phyloP scores from a whole-genome alignment of 2,797 vertebrate species.

The Gymnocypris eckloni region DNA sequence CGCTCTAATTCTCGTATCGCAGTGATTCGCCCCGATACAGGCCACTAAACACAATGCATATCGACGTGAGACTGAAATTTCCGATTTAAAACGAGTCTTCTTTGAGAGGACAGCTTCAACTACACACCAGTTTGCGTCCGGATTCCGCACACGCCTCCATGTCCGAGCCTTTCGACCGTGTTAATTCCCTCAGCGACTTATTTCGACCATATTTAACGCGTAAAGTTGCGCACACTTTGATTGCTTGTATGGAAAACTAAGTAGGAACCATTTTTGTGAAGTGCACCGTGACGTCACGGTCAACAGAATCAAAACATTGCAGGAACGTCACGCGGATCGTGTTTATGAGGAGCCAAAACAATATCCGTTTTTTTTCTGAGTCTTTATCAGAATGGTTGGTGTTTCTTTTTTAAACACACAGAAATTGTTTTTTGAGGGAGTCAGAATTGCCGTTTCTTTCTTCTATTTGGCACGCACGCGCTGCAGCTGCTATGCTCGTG shows the following conservation, averaged over 20 bases:
- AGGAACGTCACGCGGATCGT: constrained; percentile 75
- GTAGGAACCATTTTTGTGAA: constrained; percentile 88
- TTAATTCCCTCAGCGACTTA: constrained; percentile 77
- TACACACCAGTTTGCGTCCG: constrained; percentile 97
- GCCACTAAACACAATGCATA: constrained; percentile 55
- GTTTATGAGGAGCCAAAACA: constrained; percentile 57
- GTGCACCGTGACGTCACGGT: constrained; percentile 87
- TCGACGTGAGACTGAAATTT: constrained; percentile 51
- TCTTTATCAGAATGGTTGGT: not conserved
- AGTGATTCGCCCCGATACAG: constrained; percentile 28
- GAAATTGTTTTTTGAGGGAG: not conserved
- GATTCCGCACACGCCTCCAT: constrained; percentile 89
- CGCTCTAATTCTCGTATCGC: not conserved
- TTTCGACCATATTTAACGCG: constrained; percentile 67
- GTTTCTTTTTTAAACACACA: too few species aligned
- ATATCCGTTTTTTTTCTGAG: constrained; percentile 35
- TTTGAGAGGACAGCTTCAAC: constrained; percentile 75
- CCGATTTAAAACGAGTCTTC: constrained; percentile 61
- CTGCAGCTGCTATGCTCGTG: constrained; percentile 60
- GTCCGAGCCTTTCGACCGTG: constrained; percentile 85
- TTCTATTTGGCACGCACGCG: constrained; percentile 74
- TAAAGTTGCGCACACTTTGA: constrained; percentile 76
- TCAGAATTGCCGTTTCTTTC: constrained; percentile 61
- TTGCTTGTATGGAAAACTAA: constrained; percentile 87
- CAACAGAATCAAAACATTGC: constrained; percentile 91